These are phyloP conservation scores for Stomatorhinus ivindoensis DNA, from an alignment of 2,113 vertebrate genomes.

Conservation along the genomic window DNA sequence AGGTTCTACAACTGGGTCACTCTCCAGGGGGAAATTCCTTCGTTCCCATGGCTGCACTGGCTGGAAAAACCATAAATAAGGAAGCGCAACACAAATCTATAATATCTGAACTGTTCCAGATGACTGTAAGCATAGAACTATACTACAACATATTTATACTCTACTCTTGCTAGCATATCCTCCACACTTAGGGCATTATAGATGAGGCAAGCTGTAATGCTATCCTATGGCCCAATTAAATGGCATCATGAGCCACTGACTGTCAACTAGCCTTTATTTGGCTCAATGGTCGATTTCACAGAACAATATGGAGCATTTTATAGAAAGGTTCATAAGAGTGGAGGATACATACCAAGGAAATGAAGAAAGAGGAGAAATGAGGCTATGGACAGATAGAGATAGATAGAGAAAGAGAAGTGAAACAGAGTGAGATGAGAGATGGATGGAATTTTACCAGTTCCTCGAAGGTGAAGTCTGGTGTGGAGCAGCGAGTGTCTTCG, in stretches of 20 bases:
- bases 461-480: conserved; percentile 80
- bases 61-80: conserved; percentile 34
- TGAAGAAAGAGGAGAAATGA: not conserved
- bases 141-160: not conserved
- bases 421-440: not conserved
- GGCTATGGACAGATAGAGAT: not conserved
- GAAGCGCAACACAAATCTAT: not conserved
- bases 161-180: not conserved
- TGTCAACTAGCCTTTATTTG: not conserved
- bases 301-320: not conserved
- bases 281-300: not conserved
- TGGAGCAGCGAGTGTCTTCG: conserved; percentile 88
- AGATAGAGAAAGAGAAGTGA: not conserved
- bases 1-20: conserved; percentile 62
- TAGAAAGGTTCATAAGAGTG: not conserved
- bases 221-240: not conserved
- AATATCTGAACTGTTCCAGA: not conserved
- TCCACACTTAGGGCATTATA: not conserved
- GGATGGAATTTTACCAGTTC: conserved; percentile 64
- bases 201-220: not conserved
- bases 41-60: conserved; percentile 75
- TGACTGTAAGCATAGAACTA: not conserved
- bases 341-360: not conserved
- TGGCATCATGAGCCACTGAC: not conserved
- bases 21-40: conserved; percentile 65